A percentile compares a stretch with the other conserved stretches of the same genome.
phyloP scores from a whole-genome alignment of 1,140 invertebrate species.

The Contarinia nasturtii region DNA sequence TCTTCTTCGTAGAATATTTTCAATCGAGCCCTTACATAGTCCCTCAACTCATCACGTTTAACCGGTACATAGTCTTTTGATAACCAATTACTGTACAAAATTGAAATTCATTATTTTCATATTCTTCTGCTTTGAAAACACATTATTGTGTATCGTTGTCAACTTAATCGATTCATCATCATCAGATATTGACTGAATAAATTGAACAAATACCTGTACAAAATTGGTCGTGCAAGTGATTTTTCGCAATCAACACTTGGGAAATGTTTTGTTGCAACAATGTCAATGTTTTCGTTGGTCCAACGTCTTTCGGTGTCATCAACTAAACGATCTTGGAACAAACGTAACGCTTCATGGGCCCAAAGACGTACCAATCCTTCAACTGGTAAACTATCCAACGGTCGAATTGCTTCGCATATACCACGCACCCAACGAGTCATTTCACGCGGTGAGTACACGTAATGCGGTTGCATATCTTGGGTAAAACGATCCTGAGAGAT shows the following conservation, averaged over 20 bases:
- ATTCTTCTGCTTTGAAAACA: no score
- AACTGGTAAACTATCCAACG: constrained; percentile 74
- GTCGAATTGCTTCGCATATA: constrained; percentile 94
- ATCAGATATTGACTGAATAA: no score
- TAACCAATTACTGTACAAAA: constrained; percentile 89
- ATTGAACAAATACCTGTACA: constrained; percentile 98
- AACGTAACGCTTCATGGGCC: constrained; percentile 93
- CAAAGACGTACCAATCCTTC: constrained; percentile 92
- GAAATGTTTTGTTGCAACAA: constrained; percentile 89
- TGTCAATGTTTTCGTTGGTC: constrained; percentile 97
- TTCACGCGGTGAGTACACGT: constrained; percentile 98
- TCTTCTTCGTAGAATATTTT: constrained; percentile 99
- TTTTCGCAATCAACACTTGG: constrained; percentile 69
- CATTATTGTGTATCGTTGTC: no score
- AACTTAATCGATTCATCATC: no score
- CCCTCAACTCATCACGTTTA: constrained; percentile 79
- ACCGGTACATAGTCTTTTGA: constrained; percentile 97
- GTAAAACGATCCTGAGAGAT: constrained; percentile 95
- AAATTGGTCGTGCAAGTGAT: constrained; percentile 60
- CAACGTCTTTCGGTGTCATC: constrained; percentile 86
- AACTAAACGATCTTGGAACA: constrained; percentile 94
- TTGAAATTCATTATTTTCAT: no score
- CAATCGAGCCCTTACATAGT: constrained; percentile 91
- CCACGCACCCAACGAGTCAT: constrained; percentile 99
- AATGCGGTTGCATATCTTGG: constrained; percentile 99